Evolutionary conservation across 2,113 vertebrate species (phyloP), one percentile per base, ranked within the genome.

Genomic region (Neoarius graeffei): DNA sequence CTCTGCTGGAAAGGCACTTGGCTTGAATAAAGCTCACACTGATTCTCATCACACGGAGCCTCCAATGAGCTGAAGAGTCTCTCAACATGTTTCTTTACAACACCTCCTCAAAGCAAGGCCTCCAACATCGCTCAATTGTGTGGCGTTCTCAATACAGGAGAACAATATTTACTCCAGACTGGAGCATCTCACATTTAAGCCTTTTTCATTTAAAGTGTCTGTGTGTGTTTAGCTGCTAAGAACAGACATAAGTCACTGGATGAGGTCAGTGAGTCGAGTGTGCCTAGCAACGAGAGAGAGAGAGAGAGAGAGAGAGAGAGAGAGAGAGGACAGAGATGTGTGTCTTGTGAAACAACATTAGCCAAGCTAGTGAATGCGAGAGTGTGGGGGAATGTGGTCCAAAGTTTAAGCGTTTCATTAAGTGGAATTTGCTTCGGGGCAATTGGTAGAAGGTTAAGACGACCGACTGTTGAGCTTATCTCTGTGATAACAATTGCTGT

Each of bases 191-290:
- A 84, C 67, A 91, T 92, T 91, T 86, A 10, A 89, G 89, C 88
- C 69, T 92, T 94, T 81, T 95, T 94, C 92, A 94, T 94, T 95
- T 94, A 93, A 87, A 86, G 87, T 56, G 80, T 88, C 60, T 59
- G 54, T 59, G 79, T 81, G 83, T 76, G 79, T 84, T 88, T 85
- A 84, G 57, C 86, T 84, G 83, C 79, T 85, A 88, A 85, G 90
- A 90, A 64, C 85, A 84, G 86, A 59, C 83, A 85, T 81, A 62
- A 85, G 48, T 54, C 69, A 83, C 93, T 91, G 93, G 90, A 54
- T 87, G 48, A 88, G 92, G 90, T 89, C 77, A 79, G 84, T 88
- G 69, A 87, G 93, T 94, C 92, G 94, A 92, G 90, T 91, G 91
- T 89, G 90, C 95, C 92, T 94, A 94, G 95, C 94, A 96, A 96